Percentiles rank a stretch among this genome's conserved stretches.
phyloP scores from a whole-genome alignment of 2,888 invertebrate genomes.

The Synergus itoensis region DNA sequence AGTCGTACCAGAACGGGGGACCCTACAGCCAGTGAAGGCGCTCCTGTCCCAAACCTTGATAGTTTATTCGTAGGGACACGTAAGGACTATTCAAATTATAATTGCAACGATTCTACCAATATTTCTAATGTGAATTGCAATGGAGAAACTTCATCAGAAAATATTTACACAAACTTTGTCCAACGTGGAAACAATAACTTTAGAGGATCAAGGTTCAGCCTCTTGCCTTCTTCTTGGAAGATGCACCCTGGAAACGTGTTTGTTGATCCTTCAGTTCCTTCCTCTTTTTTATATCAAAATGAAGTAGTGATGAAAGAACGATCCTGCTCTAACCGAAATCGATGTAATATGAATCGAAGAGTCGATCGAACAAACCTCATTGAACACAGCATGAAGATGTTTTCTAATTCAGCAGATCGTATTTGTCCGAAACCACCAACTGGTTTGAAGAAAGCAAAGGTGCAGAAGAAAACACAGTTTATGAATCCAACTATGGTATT shows the following conservation, averaged over 20 bases:
- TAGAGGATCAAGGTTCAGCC: neutral
- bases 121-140: constrained; percentile 14
- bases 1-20: constrained; percentile 77
- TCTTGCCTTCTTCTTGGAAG: neutral
- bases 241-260: neutral
- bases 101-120: neutral
- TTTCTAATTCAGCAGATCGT: neutral
- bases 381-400: neutral
- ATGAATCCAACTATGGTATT: neutral
- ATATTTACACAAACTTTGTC: neutral
- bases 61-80: constrained; percentile 66
- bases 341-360: neutral
- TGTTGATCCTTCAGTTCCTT: neutral
- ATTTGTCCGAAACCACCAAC: constrained; percentile 9
- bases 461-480: constrained; percentile 3
- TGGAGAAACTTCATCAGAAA: neutral
- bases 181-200: neutral
- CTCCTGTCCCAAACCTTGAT: constrained; percentile 72
- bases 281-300: neutral
- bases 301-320: neutral
- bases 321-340: neutral
- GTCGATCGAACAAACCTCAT: constrained; percentile 17
- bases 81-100: constrained; percentile 3
- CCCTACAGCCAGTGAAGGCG: constrained; percentile 75
- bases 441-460: neutral